These are phyloP conservation scores for Schrankia costaestrigalis DNA, from an alignment of 2,888 invertebrate genomes.

Conservation along the genomic window DNA sequence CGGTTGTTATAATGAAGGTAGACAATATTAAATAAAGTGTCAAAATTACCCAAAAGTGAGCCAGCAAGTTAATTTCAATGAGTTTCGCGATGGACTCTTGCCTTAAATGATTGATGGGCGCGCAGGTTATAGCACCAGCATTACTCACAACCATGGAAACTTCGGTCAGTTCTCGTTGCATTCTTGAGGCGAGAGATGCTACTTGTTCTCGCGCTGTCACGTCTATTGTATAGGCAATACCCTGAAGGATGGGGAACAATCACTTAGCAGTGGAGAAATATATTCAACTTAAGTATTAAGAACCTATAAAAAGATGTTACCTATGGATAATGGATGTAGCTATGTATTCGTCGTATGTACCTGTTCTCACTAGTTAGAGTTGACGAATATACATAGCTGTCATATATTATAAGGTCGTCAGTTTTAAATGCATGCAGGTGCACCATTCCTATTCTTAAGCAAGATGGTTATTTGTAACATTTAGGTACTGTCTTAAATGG, in stretches of 20 bases:
- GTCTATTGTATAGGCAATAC: constrained; percentile 69
- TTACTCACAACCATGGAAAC: constrained; percentile 70
- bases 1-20: no score
- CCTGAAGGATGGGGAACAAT: constrained; percentile 39
- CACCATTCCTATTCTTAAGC: no score
- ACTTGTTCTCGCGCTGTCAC: constrained; percentile 73
- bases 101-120: constrained; percentile 52
- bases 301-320: no score
- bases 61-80: constrained; percentile 62
- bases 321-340: no score
- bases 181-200: constrained; percentile 53
- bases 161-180: constrained; percentile 59
- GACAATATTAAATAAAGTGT: no score
- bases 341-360: no score
- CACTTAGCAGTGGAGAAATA: background rate
- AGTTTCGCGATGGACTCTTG: constrained; percentile 52
- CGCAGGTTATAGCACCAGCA: constrained; percentile 54
- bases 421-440: no score
- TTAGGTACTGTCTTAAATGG: no score
- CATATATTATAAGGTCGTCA: no score
- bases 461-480: no score
- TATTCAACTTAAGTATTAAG: background rate
- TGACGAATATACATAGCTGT: no score
- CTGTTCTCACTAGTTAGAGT: no score
- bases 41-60: constrained; percentile 65